These are phyloP conservation scores for Trichopoda pennipes DNA, from an alignment of 2,888 invertebrate genomes.

Conservation along the genomic window DNA sequence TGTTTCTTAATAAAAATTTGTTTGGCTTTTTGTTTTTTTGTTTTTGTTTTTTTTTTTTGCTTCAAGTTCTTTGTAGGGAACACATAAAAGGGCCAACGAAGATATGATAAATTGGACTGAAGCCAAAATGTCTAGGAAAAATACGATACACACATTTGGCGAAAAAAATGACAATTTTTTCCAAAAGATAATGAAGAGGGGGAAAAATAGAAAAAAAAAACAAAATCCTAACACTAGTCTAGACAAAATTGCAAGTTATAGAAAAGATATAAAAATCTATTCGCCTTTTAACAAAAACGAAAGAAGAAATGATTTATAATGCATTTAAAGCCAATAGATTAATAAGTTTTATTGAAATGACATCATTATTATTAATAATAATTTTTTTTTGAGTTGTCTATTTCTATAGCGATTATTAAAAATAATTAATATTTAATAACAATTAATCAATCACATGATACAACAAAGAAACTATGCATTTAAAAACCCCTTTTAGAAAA, in stretches of 20 bases:
- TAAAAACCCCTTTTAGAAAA: constrained; percentile 18
- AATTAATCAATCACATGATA: constrained; percentile 59
- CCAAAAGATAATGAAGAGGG: constrained; percentile 46
- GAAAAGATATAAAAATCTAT: neutral
- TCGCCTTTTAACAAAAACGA: neutral
- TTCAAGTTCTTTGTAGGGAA: constrained; percentile 18
- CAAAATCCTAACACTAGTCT: constrained; percentile 53
- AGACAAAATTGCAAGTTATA: constrained; percentile 40
- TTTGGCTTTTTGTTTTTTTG: too few species aligned
- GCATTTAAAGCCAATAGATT: constrained; percentile 38
- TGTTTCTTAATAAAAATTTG: constrained; percentile 5
- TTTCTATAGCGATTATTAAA: neutral
- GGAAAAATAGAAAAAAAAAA: constrained; percentile 14
- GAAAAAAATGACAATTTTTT: constrained; percentile 29
- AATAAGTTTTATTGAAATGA: constrained; percentile 40
- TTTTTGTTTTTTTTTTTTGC: neutral
- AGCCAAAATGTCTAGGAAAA: constrained; percentile 66
- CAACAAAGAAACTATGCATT: constrained; percentile 11
- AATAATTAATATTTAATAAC: constrained; percentile 51
- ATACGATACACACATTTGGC: constrained; percentile 8
- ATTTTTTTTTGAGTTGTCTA: constrained; percentile 5
- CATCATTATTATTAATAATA: constrained; percentile 54
- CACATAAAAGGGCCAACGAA: constrained; percentile 51
- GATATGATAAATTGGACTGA: constrained; percentile 52
- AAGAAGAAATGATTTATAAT: constrained; percentile 33